These are phyloP conservation scores for Eriosoma lanigerum DNA, from an alignment of 1,140 invertebrate species.

Conservation along the genomic window DNA sequence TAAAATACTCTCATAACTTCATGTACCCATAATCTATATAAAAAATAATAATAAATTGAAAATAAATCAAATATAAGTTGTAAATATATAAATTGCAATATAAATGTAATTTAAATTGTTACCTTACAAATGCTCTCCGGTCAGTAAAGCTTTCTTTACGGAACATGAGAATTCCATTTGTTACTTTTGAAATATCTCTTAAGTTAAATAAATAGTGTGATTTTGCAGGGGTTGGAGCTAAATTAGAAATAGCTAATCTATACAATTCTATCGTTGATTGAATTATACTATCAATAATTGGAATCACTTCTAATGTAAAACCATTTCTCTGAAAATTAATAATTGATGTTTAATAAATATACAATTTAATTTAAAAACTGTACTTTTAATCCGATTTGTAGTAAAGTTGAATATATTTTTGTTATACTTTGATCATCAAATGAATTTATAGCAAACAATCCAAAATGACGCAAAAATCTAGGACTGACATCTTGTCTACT, in stretches of 20 bases:
- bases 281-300: constrained; percentile 71
- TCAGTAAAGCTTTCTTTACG: constrained; percentile 74
- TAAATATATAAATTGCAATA: too few species aligned
- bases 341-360: not conserved
- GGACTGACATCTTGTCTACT: constrained; percentile 81
- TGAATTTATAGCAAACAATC: constrained; percentile 80
- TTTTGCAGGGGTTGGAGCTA: constrained; percentile 82
- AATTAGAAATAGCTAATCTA: constrained; percentile 68
- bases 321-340: constrained; percentile 63
- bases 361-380: not conserved
- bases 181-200: constrained; percentile 80
- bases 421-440: constrained; percentile 82
- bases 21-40: constrained; percentile 80
- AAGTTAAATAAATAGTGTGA: constrained; percentile 94
- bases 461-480: constrained; percentile 84
- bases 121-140: constrained; percentile 58
- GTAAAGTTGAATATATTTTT: constrained; percentile 79
- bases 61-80: too few species aligned
- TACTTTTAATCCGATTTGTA: constrained; percentile 66
- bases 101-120: too few species aligned
- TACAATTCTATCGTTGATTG: constrained; percentile 79
- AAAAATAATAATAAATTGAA: too few species aligned
- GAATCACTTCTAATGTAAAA: constrained; percentile 77
- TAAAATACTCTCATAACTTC: constrained; percentile 88
- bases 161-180: constrained; percentile 81